These are phyloP conservation scores for Rallus limicola DNA, from an alignment of 2,113 vertebrate species.

Conservation along the genomic window DNA sequence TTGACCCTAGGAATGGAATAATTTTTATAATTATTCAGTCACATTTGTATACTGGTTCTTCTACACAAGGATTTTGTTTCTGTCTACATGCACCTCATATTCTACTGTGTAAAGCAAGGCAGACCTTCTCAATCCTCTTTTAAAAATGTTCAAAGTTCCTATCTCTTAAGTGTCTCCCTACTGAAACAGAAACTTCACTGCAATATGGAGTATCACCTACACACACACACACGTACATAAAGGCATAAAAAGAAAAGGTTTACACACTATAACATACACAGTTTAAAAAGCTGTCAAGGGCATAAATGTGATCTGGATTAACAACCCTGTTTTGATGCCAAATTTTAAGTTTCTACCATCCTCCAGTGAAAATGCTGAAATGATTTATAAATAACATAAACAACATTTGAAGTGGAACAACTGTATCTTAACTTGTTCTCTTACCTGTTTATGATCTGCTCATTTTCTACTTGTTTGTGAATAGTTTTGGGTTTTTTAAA, in stretches of 20 bases:
- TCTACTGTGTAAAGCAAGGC: background rate
- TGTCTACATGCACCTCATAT: background rate
- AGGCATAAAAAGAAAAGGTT: background rate
- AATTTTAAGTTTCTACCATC: background rate
- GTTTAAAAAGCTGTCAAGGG: background rate
- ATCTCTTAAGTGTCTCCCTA: background rate
- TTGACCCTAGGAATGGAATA: background rate
- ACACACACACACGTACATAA: background rate
- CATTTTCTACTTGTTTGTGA: background rate
- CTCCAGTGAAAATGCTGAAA: background rate
- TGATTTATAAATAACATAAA: background rate
- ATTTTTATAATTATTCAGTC: background rate
- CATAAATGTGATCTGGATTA: background rate
- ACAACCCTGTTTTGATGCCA: background rate
- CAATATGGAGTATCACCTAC: background rate
- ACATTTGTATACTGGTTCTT: background rate
- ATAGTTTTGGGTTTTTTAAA: background rate
- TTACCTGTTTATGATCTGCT: background rate
- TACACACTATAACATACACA: background rate
- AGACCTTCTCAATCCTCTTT: background rate
- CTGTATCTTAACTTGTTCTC: background rate
- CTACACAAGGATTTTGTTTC: background rate
- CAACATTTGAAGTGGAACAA: background rate
- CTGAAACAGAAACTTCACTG: background rate
- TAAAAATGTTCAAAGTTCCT: background rate